A percentile compares a stretch with the other conserved stretches of the same genome.
Conservation (phyloP, 2,888 invertebrate genomes). For the Caenorhabditis macrosperma region DNA sequence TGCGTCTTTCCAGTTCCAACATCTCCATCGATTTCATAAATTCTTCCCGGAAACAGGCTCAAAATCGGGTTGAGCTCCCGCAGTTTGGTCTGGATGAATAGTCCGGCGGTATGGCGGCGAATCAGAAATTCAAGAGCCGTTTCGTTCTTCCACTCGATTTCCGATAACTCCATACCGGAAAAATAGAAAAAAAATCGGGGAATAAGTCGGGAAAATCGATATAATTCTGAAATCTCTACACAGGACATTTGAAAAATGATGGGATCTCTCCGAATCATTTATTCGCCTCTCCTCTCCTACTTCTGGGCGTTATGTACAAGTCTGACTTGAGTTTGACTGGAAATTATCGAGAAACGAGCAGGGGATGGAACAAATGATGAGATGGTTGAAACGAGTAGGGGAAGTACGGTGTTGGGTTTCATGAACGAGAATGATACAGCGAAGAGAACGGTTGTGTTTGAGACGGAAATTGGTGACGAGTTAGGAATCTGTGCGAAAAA, state of each 20-base stretch:
- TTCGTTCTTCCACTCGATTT: conserved; percentile 32
- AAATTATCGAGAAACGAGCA: too few relatives aligned
- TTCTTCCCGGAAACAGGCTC: conserved; percentile 31
- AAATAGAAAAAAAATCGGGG: neutral
- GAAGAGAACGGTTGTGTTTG: neutral
- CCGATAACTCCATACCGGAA: neutral
- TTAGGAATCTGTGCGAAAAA: conserved; percentile 3
- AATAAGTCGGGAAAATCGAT: neutral
- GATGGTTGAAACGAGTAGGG: conserved; percentile 7
- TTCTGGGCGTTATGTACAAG: conserved; percentile 28
- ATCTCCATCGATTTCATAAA: conserved; percentile 63
- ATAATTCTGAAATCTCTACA: too few relatives aligned
- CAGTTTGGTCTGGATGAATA: conserved; percentile 16
- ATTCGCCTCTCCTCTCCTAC: conserved; percentile 4
- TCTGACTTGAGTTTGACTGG: conserved; percentile 25
- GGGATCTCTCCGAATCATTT: conserved; percentile 7
- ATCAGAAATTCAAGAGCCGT: conserved; percentile 58
- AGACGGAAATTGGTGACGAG: too few relatives aligned
- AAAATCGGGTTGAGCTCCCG: conserved; percentile 31
- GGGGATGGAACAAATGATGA: neutral
- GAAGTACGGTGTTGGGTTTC: conserved; percentile 12
- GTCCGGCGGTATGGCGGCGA: conserved; percentile 35
- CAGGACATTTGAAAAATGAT: neutral
- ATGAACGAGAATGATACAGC: conserved; percentile 28
- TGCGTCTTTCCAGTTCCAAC: conserved; percentile 63